phyloP scores from a whole-genome alignment of 2,113 vertebrate species.

The Camelus bactrianus region DNA sequence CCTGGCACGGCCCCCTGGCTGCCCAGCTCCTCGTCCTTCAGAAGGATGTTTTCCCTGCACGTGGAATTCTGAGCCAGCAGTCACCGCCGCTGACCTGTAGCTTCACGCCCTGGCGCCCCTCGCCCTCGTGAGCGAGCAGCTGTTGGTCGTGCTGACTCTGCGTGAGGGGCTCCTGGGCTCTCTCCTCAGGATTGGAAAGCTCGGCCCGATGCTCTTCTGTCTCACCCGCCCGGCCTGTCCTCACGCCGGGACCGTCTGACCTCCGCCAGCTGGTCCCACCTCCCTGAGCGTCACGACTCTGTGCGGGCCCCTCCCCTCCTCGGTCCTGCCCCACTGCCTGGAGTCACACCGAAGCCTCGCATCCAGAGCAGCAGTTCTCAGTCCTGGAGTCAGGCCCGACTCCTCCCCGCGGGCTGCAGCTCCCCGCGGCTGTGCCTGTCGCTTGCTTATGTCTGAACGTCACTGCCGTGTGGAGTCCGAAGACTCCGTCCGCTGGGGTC shows the following conservation, averaged over 20 bases:
- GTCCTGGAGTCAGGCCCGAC: background rate
- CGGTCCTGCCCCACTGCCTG: background rate
- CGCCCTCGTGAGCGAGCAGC: accelerated
- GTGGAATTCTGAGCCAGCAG: background rate
- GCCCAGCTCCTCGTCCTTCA: background rate
- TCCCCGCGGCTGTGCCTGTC: accelerated
- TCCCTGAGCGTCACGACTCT: background rate
- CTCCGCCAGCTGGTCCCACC: background rate
- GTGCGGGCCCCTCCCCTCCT: too few relatives aligned
- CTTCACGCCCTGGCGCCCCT: background rate
- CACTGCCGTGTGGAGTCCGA: accelerated
- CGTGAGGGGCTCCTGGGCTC: accelerated
- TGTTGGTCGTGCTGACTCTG: too few relatives aligned
- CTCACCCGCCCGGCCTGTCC: background rate
- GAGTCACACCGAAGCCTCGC: too few relatives aligned
- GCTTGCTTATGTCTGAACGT: accelerated
- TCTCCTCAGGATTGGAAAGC: background rate
- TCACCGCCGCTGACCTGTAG: too few relatives aligned
- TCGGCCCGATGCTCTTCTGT: accelerated
- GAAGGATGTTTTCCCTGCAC: background rate
- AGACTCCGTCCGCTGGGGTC: too few relatives aligned
- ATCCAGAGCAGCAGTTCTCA: background rate
- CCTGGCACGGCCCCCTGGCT: background rate
- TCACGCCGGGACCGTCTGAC: background rate
- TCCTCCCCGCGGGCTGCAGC: accelerated